A percentile compares a stretch with the other conserved stretches of the same genome.
Conservation (phyloP, 2,888 invertebrate species). For the Chymomyza caudatula region DNA sequence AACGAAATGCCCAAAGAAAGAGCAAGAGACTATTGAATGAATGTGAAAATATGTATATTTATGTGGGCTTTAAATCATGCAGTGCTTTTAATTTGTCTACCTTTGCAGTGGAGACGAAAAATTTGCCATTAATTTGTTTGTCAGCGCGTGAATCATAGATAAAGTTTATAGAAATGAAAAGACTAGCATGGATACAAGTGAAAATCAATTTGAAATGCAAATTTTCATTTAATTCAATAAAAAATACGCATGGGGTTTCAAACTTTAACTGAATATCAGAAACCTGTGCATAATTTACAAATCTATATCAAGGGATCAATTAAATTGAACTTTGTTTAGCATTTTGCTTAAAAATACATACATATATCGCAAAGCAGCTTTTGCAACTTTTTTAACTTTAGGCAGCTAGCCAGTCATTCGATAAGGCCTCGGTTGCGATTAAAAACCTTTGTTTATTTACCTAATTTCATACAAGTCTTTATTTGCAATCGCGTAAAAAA, state of each 20-base stretch:
- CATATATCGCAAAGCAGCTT: too few relatives aligned
- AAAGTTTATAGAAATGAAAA: not conserved
- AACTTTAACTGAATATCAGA: conserved; percentile 13
- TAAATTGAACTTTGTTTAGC: conserved; percentile 46
- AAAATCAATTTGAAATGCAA: conserved; percentile 49
- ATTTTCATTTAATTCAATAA: conserved; percentile 60
- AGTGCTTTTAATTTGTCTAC: not conserved
- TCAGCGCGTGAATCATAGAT: not conserved
- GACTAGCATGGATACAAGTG: not conserved
- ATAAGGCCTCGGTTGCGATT: not conserved
- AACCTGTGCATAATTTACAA: conserved; percentile 10
- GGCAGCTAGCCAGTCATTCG: too few relatives aligned
- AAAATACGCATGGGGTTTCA: conserved; percentile 6
- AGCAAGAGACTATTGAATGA: not conserved
- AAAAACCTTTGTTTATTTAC: conserved; percentile 30
- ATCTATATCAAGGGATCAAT: conserved; percentile 31
- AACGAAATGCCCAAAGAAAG: too few relatives aligned
- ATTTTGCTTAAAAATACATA: not conserved
- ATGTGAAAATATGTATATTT: not conserved
- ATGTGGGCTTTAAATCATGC: not conserved
- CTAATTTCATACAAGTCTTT: conserved; percentile 17
- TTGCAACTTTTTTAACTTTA: too few relatives aligned
- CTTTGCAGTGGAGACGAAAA: not conserved
- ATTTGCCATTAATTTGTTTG: not conserved
- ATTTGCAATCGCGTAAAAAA: not conserved